Evolutionary conservation across 2,113 vertebrate species (phyloP).

Genomic region (Tyrannus savana): DNA sequence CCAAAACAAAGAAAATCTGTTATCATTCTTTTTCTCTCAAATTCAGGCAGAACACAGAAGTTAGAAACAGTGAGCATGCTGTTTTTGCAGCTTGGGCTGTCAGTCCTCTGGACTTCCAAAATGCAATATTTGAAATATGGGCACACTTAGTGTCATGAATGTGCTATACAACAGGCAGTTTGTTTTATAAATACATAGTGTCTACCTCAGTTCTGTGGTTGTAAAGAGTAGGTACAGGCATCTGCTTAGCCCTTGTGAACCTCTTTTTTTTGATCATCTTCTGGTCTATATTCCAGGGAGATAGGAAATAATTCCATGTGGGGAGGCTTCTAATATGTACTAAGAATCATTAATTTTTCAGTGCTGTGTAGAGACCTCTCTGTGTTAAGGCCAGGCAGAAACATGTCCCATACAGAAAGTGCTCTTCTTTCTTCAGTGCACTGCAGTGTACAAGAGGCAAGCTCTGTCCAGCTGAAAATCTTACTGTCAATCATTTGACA

Average conservation of each 20-base stretch:
- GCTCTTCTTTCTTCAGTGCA: neutral
- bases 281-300: neutral
- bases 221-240: neutral
- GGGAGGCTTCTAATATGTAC: neutral
- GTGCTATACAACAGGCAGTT: neutral
- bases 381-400: neutral
- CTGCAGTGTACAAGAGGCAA: neutral
- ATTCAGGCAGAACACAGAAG: rapidly evolving
- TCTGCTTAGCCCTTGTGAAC: neutral
- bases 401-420: neutral
- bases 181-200: neutral
- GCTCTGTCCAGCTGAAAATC: neutral
- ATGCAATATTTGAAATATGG: neutral
- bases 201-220: neutral
- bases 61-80: neutral
- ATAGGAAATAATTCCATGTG: neutral
- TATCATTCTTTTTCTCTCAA: neutral
- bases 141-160: neutral
- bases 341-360: neutral
- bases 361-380: neutral
- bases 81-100: neutral
- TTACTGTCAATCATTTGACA: neutral
- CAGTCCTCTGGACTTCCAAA: neutral
- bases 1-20: neutral
- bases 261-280: neutral